Evolutionary conservation across 2,888 invertebrate species (phyloP), one percentile per base, ranked within the genome.

Genomic region (Actias luna): DNA sequence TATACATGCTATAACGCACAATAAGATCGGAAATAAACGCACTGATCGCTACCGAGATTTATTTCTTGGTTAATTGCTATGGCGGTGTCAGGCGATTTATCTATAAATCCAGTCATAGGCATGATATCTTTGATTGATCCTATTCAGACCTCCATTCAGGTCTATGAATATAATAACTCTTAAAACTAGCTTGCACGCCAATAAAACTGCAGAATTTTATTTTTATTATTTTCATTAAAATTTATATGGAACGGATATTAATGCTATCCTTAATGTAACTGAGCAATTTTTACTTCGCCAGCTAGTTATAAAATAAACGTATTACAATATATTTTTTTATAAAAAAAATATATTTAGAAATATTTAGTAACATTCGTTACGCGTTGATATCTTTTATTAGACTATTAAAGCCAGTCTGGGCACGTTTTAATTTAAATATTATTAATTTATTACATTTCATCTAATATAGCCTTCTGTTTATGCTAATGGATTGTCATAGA

Each of bases 391-490:
- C 46, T 50, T 46, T 50, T 50, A 50, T 50, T 50, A 12, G 46
- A 50, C 2, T 25, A 50, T 25, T 25, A 25, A 25, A 50, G 25
- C 46, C 22, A 22, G 46, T 50, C 12, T 12, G 8, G 18, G 29
- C 14, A 5, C 25, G 29, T 39, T 27, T 18, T 18, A 61, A 29
- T 39, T 27, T 50, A 14, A 36, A 35, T n/a, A 42, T 42, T 55
- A 35, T 22, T 61, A 52, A 35, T 29, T 55, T 55, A 29, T 29
- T 18, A n/a, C n/a, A 4, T 55, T 55, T 16, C 25, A 22, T n/a
- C 59, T 27, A 29, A 52, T 8, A 2, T 12, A 59, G 35, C 63
- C 63, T 63, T 63, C 52, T 31, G 59, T 39, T 59, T 59, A 63
- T 63, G 63, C 31, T 59, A 63, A 63, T 58, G 7, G 14, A 14